Evolutionary conservation across 2,797 vertebrate genomes (phyloP).

Genomic region (Coluber constrictor): DNA sequence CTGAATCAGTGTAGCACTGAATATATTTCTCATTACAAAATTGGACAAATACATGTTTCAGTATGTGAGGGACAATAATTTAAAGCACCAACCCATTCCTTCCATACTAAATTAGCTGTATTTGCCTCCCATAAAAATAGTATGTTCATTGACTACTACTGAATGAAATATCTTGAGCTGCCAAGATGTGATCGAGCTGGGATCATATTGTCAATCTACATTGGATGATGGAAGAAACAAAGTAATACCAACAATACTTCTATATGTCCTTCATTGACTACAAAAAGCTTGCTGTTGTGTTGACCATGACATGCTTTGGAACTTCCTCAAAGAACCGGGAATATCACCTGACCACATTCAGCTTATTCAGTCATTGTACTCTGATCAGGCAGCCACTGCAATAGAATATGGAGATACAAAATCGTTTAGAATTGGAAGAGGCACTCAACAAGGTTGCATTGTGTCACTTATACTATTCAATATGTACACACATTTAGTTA

Average conservation of each 20-base stretch:
- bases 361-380: not conserved
- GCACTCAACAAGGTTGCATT: not conserved
- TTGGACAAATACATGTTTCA: not conserved
- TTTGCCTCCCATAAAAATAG: not conserved
- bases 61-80: not conserved
- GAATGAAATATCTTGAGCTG: not conserved
- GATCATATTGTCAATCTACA: not conserved
- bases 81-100: not conserved
- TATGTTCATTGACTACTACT: not conserved
- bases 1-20: not conserved
- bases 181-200: not conserved
- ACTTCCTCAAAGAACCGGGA: not conserved
- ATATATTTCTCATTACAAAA: not conserved
- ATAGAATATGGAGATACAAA: not conserved
- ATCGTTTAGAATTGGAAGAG: not conserved
- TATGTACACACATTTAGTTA: not conserved
- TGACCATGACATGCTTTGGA: not conserved
- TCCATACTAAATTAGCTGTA: too few species aligned
- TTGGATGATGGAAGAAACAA: not conserved
- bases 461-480: not conserved
- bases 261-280: not conserved
- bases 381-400: not conserved
- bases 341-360: not conserved
- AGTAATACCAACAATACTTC: not conserved
- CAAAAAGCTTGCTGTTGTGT: not conserved